Evolutionary conservation across 2,113 vertebrate genomes (phyloP), one percentile per base, ranked within the genome.

Genomic region (Myocastor coypus): DNA sequence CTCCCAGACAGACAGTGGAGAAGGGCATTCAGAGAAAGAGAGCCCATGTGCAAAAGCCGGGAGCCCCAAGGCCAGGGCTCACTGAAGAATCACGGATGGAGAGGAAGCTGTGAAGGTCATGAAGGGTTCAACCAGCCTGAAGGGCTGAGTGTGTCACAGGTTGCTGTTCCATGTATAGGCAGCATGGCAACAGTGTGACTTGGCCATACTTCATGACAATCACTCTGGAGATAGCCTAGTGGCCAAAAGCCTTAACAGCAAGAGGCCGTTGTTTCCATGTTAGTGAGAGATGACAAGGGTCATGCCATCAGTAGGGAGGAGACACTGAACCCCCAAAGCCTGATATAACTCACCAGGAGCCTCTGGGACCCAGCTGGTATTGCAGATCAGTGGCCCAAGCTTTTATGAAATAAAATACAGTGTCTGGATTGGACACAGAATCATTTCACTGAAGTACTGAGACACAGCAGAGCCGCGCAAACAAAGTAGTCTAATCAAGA

Each of bases 371-470:
- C 98, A 97, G 92, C 97, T 98, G 0, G 95, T 95, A 89, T 96
- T 78, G 96, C 71, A 42, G 24, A 98, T 92, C 97, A 96, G 94
- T 32, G 97, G 98, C 83, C 98, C 98, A 28, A 99, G 99, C 97
- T 98, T 98, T 61, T 99, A 99, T 0, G 99, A 99, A 96, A 75
- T 99, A 99, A 24, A 42, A 40, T 26, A 42, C 40, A 75, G 59
- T 99, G 99, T 94, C 95, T 99, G 14, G 99, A 99, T 82, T 99
- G 99, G 59, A 99, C 99, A 2, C 99, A 99, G 98, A 99, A 98
- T 95, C 99, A 99, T 81, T 99, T 99, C 98, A 99, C 98, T 0
- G 99, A 99, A 73, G 99, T 99, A 22, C 99, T 99, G 87, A 99
- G 99, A 97, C 98, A 99, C 86, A 99, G 99, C 98, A 99, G 97